These are phyloP conservation scores for Rhadina sibilatrix DNA, from an alignment of 2,113 vertebrate species.

Conservation along the genomic window DNA sequence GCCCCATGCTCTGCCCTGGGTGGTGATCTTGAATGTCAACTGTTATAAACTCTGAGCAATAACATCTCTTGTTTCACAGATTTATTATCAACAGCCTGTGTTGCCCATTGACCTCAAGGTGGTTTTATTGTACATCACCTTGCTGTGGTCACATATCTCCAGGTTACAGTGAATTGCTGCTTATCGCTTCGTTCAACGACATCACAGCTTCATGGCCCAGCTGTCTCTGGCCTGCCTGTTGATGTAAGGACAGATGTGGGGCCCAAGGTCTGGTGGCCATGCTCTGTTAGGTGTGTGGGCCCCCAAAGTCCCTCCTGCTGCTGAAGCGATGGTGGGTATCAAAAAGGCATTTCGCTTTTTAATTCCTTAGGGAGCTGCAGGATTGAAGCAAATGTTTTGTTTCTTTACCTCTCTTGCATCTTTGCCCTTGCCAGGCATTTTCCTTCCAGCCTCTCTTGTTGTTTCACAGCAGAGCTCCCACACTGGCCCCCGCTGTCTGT, in stretches of 20 bases:
- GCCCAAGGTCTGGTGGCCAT: neutral
- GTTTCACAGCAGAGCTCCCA: neutral
- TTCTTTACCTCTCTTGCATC: neutral
- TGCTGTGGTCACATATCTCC: conserved; percentile 40
- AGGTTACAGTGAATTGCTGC: conserved; percentile 13
- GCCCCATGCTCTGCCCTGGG: conserved; percentile 10
- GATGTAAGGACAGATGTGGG: neutral
- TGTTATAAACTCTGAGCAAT: conserved; percentile 24
- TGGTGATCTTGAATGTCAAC: conserved; percentile 48
- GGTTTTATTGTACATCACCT: conserved; percentile 44
- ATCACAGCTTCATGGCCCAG: neutral
- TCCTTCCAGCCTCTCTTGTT: neutral
- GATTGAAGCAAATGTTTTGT: neutral
- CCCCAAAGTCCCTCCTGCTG: neutral
- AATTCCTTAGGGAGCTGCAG: neutral
- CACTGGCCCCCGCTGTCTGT: neutral
- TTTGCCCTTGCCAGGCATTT: conserved; percentile 14
- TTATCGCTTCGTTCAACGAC: neutral
- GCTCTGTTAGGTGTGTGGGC: rapidly evolving
- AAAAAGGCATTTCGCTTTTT: neutral
- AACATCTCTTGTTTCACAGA: conserved; percentile 32
- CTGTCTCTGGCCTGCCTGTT: neutral
- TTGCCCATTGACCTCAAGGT: conserved; percentile 53
- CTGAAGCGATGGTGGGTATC: neutral
- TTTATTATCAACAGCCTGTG: conserved; percentile 38